Conservation (phyloP, 2,888 invertebrate genomes). For the Orchesellides sinensis region DNA sequence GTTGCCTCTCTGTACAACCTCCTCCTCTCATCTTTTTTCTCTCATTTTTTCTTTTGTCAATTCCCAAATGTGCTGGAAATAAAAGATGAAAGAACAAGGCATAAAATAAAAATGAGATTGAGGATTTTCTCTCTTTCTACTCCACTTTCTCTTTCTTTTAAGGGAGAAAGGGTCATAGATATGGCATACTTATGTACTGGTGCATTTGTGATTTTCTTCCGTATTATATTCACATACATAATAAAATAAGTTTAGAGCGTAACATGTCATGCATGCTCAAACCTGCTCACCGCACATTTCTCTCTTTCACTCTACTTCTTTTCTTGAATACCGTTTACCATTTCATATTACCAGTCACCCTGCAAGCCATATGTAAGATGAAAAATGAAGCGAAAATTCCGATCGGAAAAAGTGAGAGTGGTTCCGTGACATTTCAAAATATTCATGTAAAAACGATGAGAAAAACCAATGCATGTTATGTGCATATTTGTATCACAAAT, state of each 20-base stretch:
- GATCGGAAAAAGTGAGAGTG: background rate
- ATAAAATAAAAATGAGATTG: slow-evolving; percentile 61
- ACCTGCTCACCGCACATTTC: background rate
- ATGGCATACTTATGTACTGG: background rate
- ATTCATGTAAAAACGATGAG: background rate
- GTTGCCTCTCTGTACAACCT: no score
- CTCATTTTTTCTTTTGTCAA: slow-evolving; percentile 28
- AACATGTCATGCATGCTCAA: slow-evolving; percentile 13
- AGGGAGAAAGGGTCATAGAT: slow-evolving; percentile 8
- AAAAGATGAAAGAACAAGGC: slow-evolving; percentile 59
- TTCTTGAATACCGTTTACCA: background rate
- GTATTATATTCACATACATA: slow-evolving; percentile 36
- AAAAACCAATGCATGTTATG: background rate
- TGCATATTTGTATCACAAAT: background rate
- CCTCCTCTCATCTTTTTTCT: slow-evolving; percentile 1
- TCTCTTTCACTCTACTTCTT: background rate
- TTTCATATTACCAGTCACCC: background rate
- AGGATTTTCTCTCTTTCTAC: slow-evolving; percentile 35
- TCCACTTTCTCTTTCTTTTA: background rate
- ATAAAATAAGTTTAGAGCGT: slow-evolving; percentile 24
- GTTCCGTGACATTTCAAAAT: slow-evolving; percentile 31
- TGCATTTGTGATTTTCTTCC: background rate
- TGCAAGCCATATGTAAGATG: slow-evolving; percentile 8
- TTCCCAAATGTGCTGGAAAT: slow-evolving; percentile 57
- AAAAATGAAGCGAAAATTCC: slow-evolving; percentile 39